Conservation (phyloP, 1,140 invertebrate genomes). For the Triops cancriformis region DNA sequence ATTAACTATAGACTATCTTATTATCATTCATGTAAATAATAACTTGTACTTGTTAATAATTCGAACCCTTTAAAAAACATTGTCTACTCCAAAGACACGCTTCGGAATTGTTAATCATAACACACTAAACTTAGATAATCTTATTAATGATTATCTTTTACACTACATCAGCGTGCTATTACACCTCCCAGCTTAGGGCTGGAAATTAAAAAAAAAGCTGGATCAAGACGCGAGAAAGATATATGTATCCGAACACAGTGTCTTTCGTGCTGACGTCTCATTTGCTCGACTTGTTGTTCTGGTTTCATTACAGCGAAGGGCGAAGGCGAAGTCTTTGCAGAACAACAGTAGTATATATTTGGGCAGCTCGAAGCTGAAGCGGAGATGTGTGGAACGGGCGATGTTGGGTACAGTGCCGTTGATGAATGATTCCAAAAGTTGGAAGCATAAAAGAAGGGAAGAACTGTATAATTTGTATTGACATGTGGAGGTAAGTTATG, state of each 20-base stretch:
- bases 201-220: neutral
- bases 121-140: no score
- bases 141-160: no score
- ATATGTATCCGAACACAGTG: neutral
- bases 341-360: neutral
- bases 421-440: constrained; percentile 11
- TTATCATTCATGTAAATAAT: no score
- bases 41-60: no score
- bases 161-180: no score
- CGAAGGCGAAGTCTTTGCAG: neutral
- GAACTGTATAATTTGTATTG: constrained; percentile 10
- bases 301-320: constrained; percentile 1
- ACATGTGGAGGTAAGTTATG: constrained; percentile 5
- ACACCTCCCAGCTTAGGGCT: neutral
- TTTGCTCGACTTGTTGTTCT: constrained; percentile 9
- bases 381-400: neutral
- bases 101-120: no score
- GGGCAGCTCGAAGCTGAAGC: neutral
- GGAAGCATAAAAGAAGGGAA: neutral
- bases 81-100: no score
- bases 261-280: constrained; percentile 12
- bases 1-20: no score
- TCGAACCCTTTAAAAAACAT: no score
- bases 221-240: neutral
- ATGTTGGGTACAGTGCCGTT: neutral